Evolutionary conservation across 2,113 vertebrate genomes (phyloP), one percentile per base, ranked within the genome.

Genomic region (Toxostoma redivivum): DNA sequence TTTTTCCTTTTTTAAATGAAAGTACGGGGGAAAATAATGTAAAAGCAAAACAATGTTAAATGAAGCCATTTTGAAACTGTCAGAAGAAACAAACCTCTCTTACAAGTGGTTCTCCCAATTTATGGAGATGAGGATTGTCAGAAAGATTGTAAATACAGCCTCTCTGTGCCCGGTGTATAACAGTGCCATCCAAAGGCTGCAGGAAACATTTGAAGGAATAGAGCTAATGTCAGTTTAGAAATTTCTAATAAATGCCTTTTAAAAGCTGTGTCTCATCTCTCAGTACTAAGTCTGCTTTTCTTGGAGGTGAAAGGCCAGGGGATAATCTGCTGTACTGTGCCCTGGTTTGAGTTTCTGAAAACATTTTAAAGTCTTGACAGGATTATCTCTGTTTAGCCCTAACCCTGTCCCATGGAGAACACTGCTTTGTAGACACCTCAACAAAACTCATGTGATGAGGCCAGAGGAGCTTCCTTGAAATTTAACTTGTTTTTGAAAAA

Each of bases 341-440:
- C 77, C 78, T 45, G 76, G 69, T 71, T 86, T 71, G 87, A 35
- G 91, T 88, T 97, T 95, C 90, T 93, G 90, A 93, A 96, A 94
- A 96, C 70, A 88, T 92, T 79, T 95, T 95, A 86, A 96, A 95
- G 74, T 94, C 67, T 33, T 88, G 85, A 84, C 37, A 40, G 80
- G 81, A 85, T 94, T 96, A 92, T 93, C 90, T 95, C 81, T 73
- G 66, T 91, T 87, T 74, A 74, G 25, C 79, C 86, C 57, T 93
- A 94, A 85, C 67, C 48, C 73, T 62, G 18, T 23, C 69, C 90
- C 64, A 64, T 44, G 42, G 83, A 92, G 53, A 92, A 60, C 62
- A 42, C 56, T 60, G 58, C 47, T 81, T 79, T 94, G 92, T 70
- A 72, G 37, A 82, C 15, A 73, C 44, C 27, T 81, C 88, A 88